These are phyloP conservation scores for Rallus limicola DNA, from an alignment of 2,113 vertebrate species.

Conservation along the genomic window DNA sequence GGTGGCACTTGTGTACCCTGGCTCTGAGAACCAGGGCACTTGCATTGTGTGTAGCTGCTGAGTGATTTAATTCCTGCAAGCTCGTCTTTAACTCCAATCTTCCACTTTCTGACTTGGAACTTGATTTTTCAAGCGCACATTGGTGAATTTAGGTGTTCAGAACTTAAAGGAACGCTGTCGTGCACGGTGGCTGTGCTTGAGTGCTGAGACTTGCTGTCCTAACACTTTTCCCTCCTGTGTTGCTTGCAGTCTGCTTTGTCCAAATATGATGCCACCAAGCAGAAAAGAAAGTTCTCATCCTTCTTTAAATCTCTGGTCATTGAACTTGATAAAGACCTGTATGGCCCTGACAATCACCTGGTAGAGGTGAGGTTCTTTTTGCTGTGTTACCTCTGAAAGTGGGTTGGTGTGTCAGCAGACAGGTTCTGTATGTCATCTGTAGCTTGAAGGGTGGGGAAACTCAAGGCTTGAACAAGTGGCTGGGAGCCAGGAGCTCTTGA, in stretches of 20 bases:
- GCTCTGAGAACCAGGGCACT: neutral
- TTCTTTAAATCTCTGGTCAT: conserved; percentile 99
- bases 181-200: conserved; percentile 31
- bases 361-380: conserved; percentile 88
- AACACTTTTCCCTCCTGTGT: conserved; percentile 52
- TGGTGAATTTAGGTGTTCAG: conserved; percentile 2
- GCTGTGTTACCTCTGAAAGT: neutral
- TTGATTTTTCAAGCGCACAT: neutral
- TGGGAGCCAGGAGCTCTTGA: neutral
- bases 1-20: neutral
- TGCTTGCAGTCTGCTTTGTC: conserved; percentile 91
- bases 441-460: neutral
- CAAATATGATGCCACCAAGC: conserved; percentile 98
- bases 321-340: conserved; percentile 97
- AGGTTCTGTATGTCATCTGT: neutral
- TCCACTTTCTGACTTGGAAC: conserved; percentile 3
- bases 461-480: neutral
- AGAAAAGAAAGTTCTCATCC: conserved; percentile 99
- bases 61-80: neutral
- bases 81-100: conserved; percentile 16
- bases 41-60: neutral
- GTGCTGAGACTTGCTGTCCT: conserved; percentile 30
- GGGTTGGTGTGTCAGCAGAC: neutral
- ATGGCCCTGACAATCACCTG: conserved; percentile 98
- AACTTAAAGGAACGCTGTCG: neutral